Base-by-base conservation (phyloP, 2,113 vertebrate species). In the Petromus typicus region DNA sequence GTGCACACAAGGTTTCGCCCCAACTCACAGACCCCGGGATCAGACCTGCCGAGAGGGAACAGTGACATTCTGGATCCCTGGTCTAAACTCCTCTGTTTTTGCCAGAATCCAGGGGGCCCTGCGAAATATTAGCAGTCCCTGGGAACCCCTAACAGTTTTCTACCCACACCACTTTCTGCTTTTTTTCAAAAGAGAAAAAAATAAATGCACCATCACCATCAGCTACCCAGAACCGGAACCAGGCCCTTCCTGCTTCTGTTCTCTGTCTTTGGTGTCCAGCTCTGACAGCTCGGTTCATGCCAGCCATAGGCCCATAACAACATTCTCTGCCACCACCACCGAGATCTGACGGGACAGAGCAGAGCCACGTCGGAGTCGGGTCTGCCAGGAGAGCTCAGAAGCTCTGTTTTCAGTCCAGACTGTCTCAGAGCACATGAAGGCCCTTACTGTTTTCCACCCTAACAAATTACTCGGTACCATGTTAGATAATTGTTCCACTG, bases 181-280 rank as follows among this genome's bases (percentile, higher is more conserved):
- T 83, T 63, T 95, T 98, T 96, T 96, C 96, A 78, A 97, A 95
- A 94, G 85, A 43, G 25, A 82, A 93, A 92, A 89, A 95, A 75
- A 90, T 78, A 79, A 76, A 57, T 54, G 86, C 95, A 66, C 91
- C 95, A 76, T 96, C 94, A 43, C 32, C 92, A 79, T 94, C 93
- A 95, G 71, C 97, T 97, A 86, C 97, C 97, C 96, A 96, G 97
- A 97, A 82, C 87, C 87, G 79, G 88, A 90, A 78, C 61, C 5
- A 32, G 66, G 5, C 85, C 45, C 83, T 51, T 4, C 34, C 9
- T 1, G 23, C 86, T 82, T 56, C n/a, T 76, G 61, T 54, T 79
- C 82, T 88, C 75, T 86, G 66, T 75, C 89, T 48, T 17, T 25
- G 17, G 17, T 30, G 7, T 69, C 27, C 3, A 25, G 11, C 79